Evolutionary conservation across 1,140 invertebrate genomes (phyloP).

Genomic region (Drosophila novamexicana): DNA sequence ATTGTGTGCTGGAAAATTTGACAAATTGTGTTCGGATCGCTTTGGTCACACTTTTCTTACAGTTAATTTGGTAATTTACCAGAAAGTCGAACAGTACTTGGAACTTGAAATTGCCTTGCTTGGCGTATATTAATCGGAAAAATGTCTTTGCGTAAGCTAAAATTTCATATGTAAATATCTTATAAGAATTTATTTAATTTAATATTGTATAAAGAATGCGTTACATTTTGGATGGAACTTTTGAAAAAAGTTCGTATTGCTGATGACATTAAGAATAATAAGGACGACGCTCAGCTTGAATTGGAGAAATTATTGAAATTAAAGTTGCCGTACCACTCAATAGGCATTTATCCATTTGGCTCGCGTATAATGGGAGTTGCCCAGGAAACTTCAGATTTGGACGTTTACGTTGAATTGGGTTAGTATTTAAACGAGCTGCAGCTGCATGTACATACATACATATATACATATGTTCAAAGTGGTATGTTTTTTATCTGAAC

Average conservation of each 20-base stretch:
- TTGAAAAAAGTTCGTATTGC: background rate
- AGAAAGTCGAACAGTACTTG: background rate
- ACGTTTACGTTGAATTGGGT: slow-evolving; percentile 32
- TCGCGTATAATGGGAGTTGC: slow-evolving; percentile 42
- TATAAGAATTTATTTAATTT: background rate
- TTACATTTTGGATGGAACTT: slow-evolving; percentile 2
- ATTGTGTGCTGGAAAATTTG: too few relatives aligned
- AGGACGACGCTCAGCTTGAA: background rate
- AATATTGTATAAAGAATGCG: background rate
- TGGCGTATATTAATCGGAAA: background rate
- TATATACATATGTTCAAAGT: too few relatives aligned
- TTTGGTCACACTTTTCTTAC: background rate
- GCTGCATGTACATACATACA: too few relatives aligned
- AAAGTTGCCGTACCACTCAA: background rate
- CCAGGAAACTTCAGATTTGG: slow-evolving; percentile 26
- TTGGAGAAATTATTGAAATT: background rate
- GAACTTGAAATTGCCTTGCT: background rate
- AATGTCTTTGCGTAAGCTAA: background rate
- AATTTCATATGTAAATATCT: background rate
- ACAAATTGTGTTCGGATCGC: too few relatives aligned
- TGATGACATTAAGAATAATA: background rate
- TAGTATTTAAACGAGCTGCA: too few relatives aligned
- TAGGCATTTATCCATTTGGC: slow-evolving; percentile 21
- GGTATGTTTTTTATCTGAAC: background rate
- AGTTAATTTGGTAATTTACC: background rate